Evolutionary conservation across 1,140 invertebrate species (phyloP), one percentile per base, ranked within the genome.

Genomic region (Drosophila ogumai): DNA sequence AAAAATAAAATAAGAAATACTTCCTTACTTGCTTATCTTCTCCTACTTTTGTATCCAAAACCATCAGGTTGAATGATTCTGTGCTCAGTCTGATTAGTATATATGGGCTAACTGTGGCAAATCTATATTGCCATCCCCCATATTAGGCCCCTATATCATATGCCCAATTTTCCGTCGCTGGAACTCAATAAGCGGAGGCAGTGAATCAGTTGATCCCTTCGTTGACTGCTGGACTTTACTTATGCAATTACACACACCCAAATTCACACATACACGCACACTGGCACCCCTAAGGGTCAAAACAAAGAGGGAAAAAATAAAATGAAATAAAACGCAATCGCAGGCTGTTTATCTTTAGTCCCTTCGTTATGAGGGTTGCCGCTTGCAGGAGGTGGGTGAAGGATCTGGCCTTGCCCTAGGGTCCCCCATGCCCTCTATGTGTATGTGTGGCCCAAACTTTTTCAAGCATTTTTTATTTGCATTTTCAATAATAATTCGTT

Each of bases 401-500:
- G 47, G 36, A 57, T 43, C 12, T 38, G 61, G 41, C 67, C 67
- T 71, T 72, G 65, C 65, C 65, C 49, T 32, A 40, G 67, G 64
- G 19, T 38, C 32, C 15, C 3, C n/a, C 12, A 17, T 7, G 1
- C 19, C 15, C 7, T 9, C 41, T 34, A 13, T 44, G 17, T 31
- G 40, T 58, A 15, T 58, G 25, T 49, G 60, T 56, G 19, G 28
- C 38, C 41, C 61, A 43, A 63, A 46, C 57, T 31, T 65, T 69
- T 69, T 55, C 61, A 31, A 56, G 67, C 41, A 69, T 71, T 71
- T 71, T 71, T 71, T 65, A 71, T 71, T 71, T 72, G 52, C 68
- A 72, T 72, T 71, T 71, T 72, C 65, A 57, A 72, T 72, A 72
- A 72, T 71, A 72, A 58, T 58, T 71, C 65, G 49, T 34, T 57